phyloP scores from a whole-genome alignment of 2,113 vertebrate genomes.

The Datnioides undecimradiatus region DNA sequence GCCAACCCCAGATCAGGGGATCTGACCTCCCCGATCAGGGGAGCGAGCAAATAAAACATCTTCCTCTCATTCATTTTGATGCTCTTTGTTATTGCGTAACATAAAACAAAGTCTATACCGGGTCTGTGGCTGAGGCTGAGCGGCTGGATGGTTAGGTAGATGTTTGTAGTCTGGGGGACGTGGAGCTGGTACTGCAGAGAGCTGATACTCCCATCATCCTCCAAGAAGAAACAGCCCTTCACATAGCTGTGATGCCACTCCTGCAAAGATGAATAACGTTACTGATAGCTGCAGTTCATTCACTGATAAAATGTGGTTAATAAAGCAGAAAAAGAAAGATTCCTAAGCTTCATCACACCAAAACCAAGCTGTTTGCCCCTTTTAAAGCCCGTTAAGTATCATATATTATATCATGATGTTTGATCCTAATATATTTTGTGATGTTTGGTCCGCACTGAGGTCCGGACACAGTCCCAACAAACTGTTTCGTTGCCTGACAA shows the following conservation, averaged over 20 bases:
- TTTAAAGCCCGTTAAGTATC: neutral
- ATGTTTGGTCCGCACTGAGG: slow-evolving; percentile 22
- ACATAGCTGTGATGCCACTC: slow-evolving; percentile 86
- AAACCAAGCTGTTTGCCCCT: neutral
- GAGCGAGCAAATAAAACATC: too few species aligned
- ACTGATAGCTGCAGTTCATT: neutral
- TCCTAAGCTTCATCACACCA: neutral
- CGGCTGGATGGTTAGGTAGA: slow-evolving; percentile 90
- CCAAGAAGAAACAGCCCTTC: slow-evolving; percentile 93
- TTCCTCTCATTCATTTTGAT: too few species aligned
- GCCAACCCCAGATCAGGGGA: too few species aligned
- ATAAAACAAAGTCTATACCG: slow-evolving; percentile 45
- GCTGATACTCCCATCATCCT: slow-evolving; percentile 87
- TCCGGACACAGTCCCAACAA: slow-evolving; percentile 9
- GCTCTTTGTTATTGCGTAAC: neutral
- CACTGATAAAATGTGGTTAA: neutral
- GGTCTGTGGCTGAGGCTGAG: slow-evolving; percentile 79
- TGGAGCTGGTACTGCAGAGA: slow-evolving; percentile 90
- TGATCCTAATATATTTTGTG: slow-evolving; percentile 10
- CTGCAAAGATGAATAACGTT: slow-evolving; percentile 76
- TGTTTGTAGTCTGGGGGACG: slow-evolving; percentile 83
- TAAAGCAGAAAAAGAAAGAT: neutral
- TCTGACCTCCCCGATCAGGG: too few species aligned
- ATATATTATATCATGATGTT: neutral
- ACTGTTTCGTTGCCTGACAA: slow-evolving; percentile 53